phyloP scores from a whole-genome alignment of 2,888 invertebrate species.

The Orthosia incerta region DNA sequence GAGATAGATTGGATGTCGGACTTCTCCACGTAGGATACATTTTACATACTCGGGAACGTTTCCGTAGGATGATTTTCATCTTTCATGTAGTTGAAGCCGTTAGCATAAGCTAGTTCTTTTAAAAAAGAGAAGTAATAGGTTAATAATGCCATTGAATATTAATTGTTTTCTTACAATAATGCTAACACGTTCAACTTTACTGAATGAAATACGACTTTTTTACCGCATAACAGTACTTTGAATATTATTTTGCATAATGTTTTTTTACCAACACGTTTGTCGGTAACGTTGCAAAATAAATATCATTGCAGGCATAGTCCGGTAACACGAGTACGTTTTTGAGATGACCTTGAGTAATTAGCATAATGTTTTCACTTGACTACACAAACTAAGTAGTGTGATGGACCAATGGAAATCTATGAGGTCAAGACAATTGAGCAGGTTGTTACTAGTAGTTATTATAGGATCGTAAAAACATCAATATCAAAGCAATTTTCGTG shows the following conservation, averaged over 20 bases:
- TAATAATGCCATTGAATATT: too few relatives aligned
- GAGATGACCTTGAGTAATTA: conserved; percentile 43
- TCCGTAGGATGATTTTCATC: too few relatives aligned
- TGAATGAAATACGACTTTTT: neutral
- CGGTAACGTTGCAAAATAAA: conserved; percentile 3
- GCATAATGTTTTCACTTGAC: conserved; percentile 45
- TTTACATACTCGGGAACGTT: too few relatives aligned
- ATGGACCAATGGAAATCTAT: conserved; percentile 32
- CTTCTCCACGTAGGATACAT: too few relatives aligned
- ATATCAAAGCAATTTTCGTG: conserved; percentile 26
- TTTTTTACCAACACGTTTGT: neutral
- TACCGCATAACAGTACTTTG: conserved; percentile 1
- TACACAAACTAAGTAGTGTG: conserved; percentile 33
- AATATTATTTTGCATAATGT: conserved; percentile 2
- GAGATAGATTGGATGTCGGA: too few relatives aligned
- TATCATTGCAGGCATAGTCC: conserved; percentile 13
- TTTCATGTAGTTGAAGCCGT: too few relatives aligned
- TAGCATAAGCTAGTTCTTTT: too few relatives aligned
- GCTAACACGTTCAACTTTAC: neutral
- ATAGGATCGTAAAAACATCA: conserved; percentile 20
- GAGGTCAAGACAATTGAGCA: conserved; percentile 39
- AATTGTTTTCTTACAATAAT: too few relatives aligned
- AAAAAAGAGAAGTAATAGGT: too few relatives aligned
- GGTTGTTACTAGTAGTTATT: neutral
- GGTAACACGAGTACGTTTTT: conserved; percentile 19